A percentile compares a stretch with the other conserved stretches of the same genome.
These are phyloP conservation scores for Boloria selene DNA, from an alignment of 2,888 invertebrate species.

Conservation along the genomic window DNA sequence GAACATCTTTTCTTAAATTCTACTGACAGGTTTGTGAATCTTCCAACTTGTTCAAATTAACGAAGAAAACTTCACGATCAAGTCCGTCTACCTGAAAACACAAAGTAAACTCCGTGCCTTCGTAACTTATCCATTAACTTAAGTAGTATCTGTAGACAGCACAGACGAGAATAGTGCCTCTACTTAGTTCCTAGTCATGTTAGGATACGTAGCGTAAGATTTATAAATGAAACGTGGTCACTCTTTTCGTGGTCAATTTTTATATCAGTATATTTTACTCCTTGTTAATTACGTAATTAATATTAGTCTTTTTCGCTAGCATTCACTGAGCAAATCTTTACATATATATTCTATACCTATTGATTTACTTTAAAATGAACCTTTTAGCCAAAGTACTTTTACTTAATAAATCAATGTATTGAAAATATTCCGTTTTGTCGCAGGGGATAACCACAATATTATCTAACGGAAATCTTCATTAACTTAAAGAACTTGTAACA, in stretches of 20 bases:
- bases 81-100: slow-evolving; percentile 81
- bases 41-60: slow-evolving; percentile 79
- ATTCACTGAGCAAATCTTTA: too few relatives aligned
- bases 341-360: too few relatives aligned
- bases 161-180: slow-evolving; percentile 67
- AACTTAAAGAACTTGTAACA: slow-evolving; percentile 66
- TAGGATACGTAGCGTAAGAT: slow-evolving; percentile 65
- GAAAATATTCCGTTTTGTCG: neutral
- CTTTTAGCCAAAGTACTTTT: too few relatives aligned
- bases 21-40: slow-evolving; percentile 72
- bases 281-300: neutral
- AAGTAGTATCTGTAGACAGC: slow-evolving; percentile 82
- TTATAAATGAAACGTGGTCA: slow-evolving; percentile 56
- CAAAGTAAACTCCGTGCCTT: slow-evolving; percentile 80
- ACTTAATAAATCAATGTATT: neutral
- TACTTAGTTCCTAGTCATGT: slow-evolving; percentile 49
- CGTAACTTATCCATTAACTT: slow-evolving; percentile 82
- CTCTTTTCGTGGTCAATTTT: neutral
- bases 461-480: slow-evolving; percentile 64
- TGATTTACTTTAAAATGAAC: too few relatives aligned
- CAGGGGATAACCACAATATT: slow-evolving; percentile 38
- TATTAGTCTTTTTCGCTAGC: too few relatives aligned
- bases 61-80: slow-evolving; percentile 80
- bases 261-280: neutral
- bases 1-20: slow-evolving; percentile 60